Evolutionary conservation across 1,140 invertebrate species (phyloP), one percentile per base, ranked within the genome.

Genomic region (Adoxophyes honmai): DNA sequence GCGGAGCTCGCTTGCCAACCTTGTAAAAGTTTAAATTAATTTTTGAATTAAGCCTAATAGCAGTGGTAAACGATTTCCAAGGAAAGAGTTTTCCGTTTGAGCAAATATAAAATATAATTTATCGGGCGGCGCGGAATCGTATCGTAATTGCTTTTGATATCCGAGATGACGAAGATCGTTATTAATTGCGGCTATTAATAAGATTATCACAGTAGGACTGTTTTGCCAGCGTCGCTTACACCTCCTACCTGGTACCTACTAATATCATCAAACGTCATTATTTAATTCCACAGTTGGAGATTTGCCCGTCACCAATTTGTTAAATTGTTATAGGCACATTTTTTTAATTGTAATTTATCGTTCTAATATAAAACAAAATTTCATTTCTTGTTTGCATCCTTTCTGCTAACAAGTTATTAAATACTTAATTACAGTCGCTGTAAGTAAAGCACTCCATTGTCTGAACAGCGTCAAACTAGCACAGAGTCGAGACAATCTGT

Each of bases 21-120:
- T 88, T 83, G 76, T 81, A 73, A 86, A 88, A 88, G 83, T 86
- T 88, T 86, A 88, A 88, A 88, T 88, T 88, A 86, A 86, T 88
- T 86, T 86, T 88, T 88, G 83, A 86, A 88, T 86, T 85, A 88
- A 86, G 82, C 79, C 82, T 86, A 88, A 86, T 88, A 76, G 80
- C 81, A 84, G 68, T 76, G 83, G 81, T 85, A 84, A 86, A 82
- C 78, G 81, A 80, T 85, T 88, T 85, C 77, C 81, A 83, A 84
- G 78, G 73, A 88, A 84, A 84, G 78, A 88, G 82, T 83, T 86
- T 85, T 80, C 70, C 15, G 38, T 44, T 56, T 28, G 28, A 81
- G 75, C 78, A 81, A 84, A 84, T 81, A 84, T 81, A 85, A 76
- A 81, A 77, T 84, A 81, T 84, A 72, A 85, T 81, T 85, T 83